A percentile compares a stretch with the other conserved stretches of the same genome.
phyloP scores from a whole-genome alignment of 2,797 vertebrate species.

The Hirundo rustica region DNA sequence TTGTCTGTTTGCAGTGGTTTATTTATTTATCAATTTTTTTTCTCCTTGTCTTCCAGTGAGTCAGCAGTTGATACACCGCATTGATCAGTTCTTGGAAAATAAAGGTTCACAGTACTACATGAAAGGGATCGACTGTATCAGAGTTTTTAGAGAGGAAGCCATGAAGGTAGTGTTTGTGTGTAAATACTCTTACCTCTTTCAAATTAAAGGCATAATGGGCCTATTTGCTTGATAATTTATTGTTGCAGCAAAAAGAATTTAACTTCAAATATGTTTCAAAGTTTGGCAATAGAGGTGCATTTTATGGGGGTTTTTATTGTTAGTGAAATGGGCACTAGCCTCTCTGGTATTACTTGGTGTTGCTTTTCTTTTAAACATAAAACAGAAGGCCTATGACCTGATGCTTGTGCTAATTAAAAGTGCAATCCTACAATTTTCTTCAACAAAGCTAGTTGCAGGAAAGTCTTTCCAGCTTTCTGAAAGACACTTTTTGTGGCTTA shows the following conservation, averaged over 20 bases:
- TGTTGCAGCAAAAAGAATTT: not conserved
- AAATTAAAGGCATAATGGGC: not conserved
- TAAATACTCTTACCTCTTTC: not conserved
- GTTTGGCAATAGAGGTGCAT: not conserved
- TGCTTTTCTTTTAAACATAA: not conserved
- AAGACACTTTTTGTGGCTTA: not conserved
- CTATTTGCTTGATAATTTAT: not conserved
- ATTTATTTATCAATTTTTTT: not conserved
- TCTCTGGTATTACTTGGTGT: not conserved
- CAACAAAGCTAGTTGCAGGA: not conserved
- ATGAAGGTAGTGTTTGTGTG: slow-evolving; percentile 80
- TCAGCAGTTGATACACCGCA: slow-evolving; percentile 86
- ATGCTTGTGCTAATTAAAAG: not conserved
- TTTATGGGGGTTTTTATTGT: not conserved
- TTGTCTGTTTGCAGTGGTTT: not conserved
- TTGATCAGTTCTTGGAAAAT: slow-evolving; percentile 91
- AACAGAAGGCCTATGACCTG: not conserved
- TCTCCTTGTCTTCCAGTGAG: slow-evolving; percentile 80
- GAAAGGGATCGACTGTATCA: slow-evolving; percentile 91
- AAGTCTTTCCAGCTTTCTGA: not conserved
- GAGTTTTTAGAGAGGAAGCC: slow-evolving; percentile 89
- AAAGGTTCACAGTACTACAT: slow-evolving; percentile 87
- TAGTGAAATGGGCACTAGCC: not conserved
- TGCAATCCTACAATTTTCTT: not conserved
- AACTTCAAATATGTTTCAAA: not conserved